A percentile compares a stretch with the other conserved stretches of the same genome.
These are phyloP conservation scores for Irena cyanogastra DNA, from an alignment of 2,113 vertebrate genomes.

Conservation along the genomic window DNA sequence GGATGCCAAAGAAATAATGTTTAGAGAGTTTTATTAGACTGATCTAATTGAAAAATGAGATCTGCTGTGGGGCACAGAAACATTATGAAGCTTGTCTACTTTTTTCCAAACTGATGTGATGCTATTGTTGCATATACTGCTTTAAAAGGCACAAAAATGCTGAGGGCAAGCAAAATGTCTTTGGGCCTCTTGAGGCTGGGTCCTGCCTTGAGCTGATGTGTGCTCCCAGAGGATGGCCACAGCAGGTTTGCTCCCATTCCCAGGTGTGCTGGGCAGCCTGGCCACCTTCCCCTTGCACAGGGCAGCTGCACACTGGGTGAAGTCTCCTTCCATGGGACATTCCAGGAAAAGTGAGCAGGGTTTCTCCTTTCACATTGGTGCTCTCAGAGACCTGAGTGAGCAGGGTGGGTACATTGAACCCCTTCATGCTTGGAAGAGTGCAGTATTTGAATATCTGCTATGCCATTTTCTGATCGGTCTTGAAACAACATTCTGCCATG, in stretches of 20 bases:
- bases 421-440: background rate
- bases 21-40: background rate
- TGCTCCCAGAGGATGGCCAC: background rate
- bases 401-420: rapidly evolving
- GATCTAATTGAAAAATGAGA: background rate
- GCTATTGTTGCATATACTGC: background rate
- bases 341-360: background rate
- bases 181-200: background rate
- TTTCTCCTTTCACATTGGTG: background rate
- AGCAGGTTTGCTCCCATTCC: background rate
- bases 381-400: background rate
- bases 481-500: background rate
- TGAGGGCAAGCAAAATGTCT: background rate
- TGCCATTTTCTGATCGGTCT: background rate
- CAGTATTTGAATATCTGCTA: background rate
- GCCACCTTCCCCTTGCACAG: no score
- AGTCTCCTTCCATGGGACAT: background rate
- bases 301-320: background rate
- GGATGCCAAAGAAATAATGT: background rate
- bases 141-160: background rate
- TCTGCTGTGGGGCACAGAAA: background rate
- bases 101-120: background rate
- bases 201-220: background rate
- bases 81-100: background rate
- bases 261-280: background rate